These are phyloP conservation scores for Nematolebias whitei DNA, from an alignment of 2,113 vertebrate species.

Conservation along the genomic window DNA sequence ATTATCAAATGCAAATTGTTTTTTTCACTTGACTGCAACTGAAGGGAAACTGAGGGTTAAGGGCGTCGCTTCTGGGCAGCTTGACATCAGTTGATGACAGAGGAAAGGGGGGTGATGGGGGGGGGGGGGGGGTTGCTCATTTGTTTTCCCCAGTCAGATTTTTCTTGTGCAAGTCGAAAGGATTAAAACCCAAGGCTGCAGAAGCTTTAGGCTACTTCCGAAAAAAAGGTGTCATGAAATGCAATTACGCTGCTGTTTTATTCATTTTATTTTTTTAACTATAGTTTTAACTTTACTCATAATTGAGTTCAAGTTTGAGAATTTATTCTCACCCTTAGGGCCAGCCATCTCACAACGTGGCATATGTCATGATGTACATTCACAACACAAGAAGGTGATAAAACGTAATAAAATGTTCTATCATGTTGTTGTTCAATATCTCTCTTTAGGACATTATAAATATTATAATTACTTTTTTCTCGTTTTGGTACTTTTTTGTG, in stretches of 20 bases:
- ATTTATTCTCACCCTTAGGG: conserved; percentile 14
- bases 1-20: conserved; percentile 49
- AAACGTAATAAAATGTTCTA: too few species aligned
- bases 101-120: not conserved
- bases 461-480: too few species aligned
- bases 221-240: conserved; percentile 43
- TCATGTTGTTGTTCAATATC: too few species aligned
- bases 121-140: conserved; percentile 8
- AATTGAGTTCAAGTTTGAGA: conserved; percentile 52
- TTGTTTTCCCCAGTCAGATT: conserved; percentile 14
- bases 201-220: conserved; percentile 22
- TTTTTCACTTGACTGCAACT: conserved; percentile 35
- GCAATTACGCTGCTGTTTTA: conserved; percentile 35
- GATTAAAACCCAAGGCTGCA: conserved; percentile 36
- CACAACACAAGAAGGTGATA: conserved; percentile 16
- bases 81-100: conserved; percentile 9
- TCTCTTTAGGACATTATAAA: too few species aligned
- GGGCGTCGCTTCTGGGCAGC: conserved; percentile 30
- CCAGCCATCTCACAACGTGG: conserved; percentile 10
- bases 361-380: conserved; percentile 25
- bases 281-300: too few species aligned
- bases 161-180: conserved; percentile 1
- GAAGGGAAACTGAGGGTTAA: conserved; percentile 15
- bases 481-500: too few species aligned
- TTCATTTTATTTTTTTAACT: too few species aligned